A percentile compares a stretch with the other conserved stretches of the same genome.
Evolutionary conservation across 2,797 vertebrate species (phyloP).

Genomic region (Trichosurus vulpecula): DNA sequence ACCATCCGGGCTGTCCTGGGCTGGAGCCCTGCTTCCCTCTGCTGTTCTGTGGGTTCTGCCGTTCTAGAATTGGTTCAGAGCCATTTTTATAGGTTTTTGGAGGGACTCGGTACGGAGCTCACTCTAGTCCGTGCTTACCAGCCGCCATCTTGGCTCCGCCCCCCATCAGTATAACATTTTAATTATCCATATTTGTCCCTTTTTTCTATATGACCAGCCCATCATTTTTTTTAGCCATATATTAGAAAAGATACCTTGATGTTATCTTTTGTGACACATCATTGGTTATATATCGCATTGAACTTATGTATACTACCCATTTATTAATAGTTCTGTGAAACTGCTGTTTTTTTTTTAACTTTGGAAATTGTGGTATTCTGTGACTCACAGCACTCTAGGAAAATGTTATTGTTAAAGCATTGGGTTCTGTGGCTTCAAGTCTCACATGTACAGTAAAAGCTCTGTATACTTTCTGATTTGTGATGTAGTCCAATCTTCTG

Average conservation of each 20-base stretch:
- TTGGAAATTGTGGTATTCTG: background rate
- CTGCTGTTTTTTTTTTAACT: background rate
- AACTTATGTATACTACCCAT: background rate
- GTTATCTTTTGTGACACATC: background rate
- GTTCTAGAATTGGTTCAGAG: too few species aligned
- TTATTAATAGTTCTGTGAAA: background rate
- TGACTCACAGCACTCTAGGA: background rate
- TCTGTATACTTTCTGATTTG: background rate
- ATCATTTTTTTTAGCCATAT: background rate
- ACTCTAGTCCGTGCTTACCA: too few species aligned
- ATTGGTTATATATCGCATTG: background rate
- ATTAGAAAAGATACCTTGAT: too few species aligned
- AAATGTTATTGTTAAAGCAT: background rate
- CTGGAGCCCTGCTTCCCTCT: too few species aligned
- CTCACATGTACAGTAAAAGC: background rate
- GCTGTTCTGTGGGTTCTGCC: too few species aligned
- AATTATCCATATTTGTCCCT: background rate
- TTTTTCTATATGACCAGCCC: background rate
- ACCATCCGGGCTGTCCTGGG: too few species aligned
- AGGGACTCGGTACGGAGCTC: too few species aligned
- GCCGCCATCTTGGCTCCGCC: too few species aligned
- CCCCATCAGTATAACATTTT: background rate
- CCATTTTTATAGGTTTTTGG: too few species aligned
- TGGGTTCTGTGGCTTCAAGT: background rate
- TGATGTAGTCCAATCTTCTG: background rate